Conservation (phyloP, 2,888 invertebrate species). For the Synergus umbraculus region DNA sequence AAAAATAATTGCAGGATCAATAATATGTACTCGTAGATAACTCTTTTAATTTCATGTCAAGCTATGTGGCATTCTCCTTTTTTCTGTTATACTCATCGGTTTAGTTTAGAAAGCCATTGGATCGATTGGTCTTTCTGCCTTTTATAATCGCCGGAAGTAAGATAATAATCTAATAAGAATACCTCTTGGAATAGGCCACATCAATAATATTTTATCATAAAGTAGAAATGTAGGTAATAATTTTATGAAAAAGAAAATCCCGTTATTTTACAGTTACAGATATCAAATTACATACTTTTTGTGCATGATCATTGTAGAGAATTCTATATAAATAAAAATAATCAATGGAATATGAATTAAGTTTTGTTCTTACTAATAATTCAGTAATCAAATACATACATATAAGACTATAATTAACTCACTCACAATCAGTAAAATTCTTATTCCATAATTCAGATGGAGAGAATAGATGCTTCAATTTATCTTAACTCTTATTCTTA, state of each 20-base stretch:
- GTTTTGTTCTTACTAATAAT: too few species aligned
- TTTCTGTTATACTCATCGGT: not conserved
- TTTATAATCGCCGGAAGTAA: not conserved
- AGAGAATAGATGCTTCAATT: too few species aligned
- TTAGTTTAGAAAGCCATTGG: not conserved
- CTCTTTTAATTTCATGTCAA: not conserved
- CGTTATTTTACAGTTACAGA: not conserved
- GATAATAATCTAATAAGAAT: not conserved
- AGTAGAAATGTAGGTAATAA: not conserved
- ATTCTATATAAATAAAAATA: too few species aligned
- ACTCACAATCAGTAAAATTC: too few species aligned
- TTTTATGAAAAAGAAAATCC: not conserved
- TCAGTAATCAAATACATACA: too few species aligned
- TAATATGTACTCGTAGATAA: not conserved
- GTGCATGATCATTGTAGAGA: too few species aligned
- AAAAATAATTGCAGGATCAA: not conserved
- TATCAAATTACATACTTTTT: not conserved
- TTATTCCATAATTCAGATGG: too few species aligned
- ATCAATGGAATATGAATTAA: too few species aligned
- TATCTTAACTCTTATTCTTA: not conserved
- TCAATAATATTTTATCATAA: not conserved
- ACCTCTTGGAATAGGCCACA: not conserved
- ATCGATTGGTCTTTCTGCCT: not conserved
- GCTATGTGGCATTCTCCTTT: not conserved
- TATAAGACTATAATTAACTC: too few species aligned